A percentile compares a stretch with the other conserved stretches of the same genome.
Conservation (phyloP, 2,888 invertebrate genomes). For the Agrilus biguttatus region DNA sequence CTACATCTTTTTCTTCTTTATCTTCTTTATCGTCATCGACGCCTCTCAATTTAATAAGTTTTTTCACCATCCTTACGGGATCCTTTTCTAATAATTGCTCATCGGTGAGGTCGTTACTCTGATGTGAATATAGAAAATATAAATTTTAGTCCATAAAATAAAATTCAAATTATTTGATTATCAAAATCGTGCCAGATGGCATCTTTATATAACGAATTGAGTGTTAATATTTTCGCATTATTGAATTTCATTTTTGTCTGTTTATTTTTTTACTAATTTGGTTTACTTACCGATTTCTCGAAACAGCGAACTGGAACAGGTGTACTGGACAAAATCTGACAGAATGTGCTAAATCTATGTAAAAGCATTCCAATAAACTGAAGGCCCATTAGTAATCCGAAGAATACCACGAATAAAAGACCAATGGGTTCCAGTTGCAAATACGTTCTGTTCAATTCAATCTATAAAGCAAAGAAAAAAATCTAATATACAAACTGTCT, state of each 20-base stretch:
- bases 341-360: constrained; percentile 60
- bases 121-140: neutral
- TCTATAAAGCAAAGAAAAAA: constrained; percentile 23
- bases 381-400: constrained; percentile 50
- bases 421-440: constrained; percentile 59
- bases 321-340: constrained; percentile 59
- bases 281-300: no score
- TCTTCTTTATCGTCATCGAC: constrained; percentile 66
- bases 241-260: no score
- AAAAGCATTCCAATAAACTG: constrained; percentile 64
- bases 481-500: no score
- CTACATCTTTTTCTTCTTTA: constrained; percentile 61
- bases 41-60: constrained; percentile 68
- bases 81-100: constrained; percentile 76
- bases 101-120: constrained; percentile 57
- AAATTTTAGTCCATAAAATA: no score
- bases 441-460: constrained; percentile 40
- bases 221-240: no score
- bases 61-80: constrained; percentile 78
- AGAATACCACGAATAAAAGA: constrained; percentile 59
- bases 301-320: constrained; percentile 14
- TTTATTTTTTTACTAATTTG: no score
- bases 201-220: no score
- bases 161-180: no score
- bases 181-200: no score